Conservation (phyloP, 2,113 vertebrate species). For the Gila orcuttii region DNA sequence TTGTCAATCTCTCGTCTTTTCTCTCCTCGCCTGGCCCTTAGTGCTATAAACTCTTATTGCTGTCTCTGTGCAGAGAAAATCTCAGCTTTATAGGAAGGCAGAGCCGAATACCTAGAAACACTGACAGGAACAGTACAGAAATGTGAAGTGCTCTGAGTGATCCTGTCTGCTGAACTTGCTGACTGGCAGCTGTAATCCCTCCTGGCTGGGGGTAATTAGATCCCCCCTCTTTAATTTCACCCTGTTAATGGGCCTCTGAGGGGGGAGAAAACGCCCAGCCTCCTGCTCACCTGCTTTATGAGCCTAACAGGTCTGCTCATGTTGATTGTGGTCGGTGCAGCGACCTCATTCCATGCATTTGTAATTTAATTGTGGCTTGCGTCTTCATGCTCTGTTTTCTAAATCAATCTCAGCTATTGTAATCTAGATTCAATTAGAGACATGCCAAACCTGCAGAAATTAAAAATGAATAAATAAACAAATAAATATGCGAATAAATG, state of each 20-base stretch:
- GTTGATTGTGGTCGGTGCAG: constrained; percentile 38
- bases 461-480: too few species aligned
- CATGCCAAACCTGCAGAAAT: background rate
- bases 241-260: constrained; percentile 31
- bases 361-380: constrained; percentile 50
- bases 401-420: constrained; percentile 47
- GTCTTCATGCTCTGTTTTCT: constrained; percentile 44
- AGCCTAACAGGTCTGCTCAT: constrained; percentile 44
- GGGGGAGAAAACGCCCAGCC: background rate
- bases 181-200: constrained; percentile 32
- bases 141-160: constrained; percentile 27
- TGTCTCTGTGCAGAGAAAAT: background rate
- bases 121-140: background rate
- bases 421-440: constrained; percentile 50
- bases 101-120: background rate
- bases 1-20: constrained; percentile 6
- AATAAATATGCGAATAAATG: too few species aligned
- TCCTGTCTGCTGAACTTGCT: constrained; percentile 30
- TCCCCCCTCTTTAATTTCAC: constrained; percentile 50
- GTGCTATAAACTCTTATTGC: constrained; percentile 13
- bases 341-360: constrained; percentile 44
- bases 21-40: constrained; percentile 1
- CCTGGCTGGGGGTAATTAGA: constrained; percentile 43
- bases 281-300: constrained; percentile 13
- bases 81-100: constrained; percentile 15